phyloP scores from a whole-genome alignment of 2,113 vertebrate species.

The Ornithorhynchus anatinus region DNA sequence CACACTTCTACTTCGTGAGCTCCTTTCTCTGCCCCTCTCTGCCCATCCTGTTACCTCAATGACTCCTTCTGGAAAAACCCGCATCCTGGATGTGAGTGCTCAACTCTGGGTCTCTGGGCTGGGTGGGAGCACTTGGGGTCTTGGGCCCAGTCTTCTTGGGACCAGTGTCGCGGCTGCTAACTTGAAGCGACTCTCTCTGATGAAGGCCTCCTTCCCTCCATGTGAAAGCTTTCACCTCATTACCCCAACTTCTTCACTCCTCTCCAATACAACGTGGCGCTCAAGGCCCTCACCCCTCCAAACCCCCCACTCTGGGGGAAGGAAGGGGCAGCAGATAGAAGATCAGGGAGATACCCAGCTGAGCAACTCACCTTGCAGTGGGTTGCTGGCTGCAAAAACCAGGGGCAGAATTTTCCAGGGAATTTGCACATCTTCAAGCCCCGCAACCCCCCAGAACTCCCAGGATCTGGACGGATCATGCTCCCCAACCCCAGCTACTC shows the following conservation, averaged over 20 bases:
- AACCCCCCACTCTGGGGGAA: slow-evolving; percentile 2
- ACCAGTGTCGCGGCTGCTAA: slow-evolving; percentile 5
- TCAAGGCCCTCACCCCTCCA: slow-evolving; percentile 27
- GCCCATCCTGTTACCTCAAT: slow-evolving; percentile 77
- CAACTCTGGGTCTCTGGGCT: background rate
- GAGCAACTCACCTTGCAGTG: background rate
- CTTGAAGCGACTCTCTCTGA: background rate
- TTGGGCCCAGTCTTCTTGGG: background rate
- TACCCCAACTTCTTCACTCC: background rate
- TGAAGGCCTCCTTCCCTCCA: background rate
- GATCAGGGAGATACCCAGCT: slow-evolving; percentile 6
- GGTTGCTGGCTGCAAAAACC: background rate
- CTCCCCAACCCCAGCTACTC: slow-evolving; percentile 46
- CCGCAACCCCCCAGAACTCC: slow-evolving; percentile 31
- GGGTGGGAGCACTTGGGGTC: slow-evolving; percentile 42
- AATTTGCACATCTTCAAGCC: background rate
- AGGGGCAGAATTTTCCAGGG: slow-evolving; percentile 28
- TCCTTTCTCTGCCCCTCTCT: slow-evolving; percentile 43
- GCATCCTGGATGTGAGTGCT: slow-evolving; percentile 5
- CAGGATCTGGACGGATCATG: slow-evolving; percentile 50
- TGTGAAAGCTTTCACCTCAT: slow-evolving; percentile 3
- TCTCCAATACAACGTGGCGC: no score
- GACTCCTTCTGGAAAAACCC: slow-evolving; percentile 62
- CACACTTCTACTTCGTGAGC: slow-evolving; percentile 65
- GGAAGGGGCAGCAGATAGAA: background rate